Percentiles rank a stretch among this genome's conserved stretches.
These are phyloP conservation scores for Melangyna quadrimaculata DNA, from an alignment of 2,888 invertebrate species.

Conservation along the genomic window DNA sequence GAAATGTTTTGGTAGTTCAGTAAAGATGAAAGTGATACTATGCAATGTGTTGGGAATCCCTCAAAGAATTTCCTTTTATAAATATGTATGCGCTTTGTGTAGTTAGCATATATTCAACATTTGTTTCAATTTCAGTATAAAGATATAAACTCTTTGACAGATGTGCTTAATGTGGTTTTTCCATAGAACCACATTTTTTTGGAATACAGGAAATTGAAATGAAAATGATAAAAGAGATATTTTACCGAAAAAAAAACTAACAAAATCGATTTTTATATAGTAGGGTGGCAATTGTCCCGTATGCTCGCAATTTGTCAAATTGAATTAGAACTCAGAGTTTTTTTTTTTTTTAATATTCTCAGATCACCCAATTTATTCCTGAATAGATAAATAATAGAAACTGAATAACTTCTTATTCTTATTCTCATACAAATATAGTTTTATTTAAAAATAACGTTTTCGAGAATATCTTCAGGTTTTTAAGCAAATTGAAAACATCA, in stretches of 20 bases:
- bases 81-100: background rate
- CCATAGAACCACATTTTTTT: background rate
- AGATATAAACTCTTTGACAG: background rate
- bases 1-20: background rate
- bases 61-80: background rate
- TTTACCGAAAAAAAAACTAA: background rate
- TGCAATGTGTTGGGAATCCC: background rate
- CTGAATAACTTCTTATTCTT: no score
- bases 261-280: background rate
- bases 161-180: constrained; percentile 6
- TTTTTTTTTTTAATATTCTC: no score
- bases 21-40: background rate
- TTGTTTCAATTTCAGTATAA: background rate
- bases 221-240: background rate
- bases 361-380: background rate
- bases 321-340: background rate
- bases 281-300: background rate
- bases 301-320: background rate
- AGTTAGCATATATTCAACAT: background rate
- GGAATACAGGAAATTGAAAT: background rate
- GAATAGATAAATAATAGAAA: no score
- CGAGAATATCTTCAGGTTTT: no score
- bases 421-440: no score
- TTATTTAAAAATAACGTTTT: no score
- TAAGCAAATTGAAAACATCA: no score